A percentile compares a stretch with the other conserved stretches of the same genome.
phyloP scores from a whole-genome alignment of 1,140 invertebrate genomes.

The Calephelis nemesis region DNA sequence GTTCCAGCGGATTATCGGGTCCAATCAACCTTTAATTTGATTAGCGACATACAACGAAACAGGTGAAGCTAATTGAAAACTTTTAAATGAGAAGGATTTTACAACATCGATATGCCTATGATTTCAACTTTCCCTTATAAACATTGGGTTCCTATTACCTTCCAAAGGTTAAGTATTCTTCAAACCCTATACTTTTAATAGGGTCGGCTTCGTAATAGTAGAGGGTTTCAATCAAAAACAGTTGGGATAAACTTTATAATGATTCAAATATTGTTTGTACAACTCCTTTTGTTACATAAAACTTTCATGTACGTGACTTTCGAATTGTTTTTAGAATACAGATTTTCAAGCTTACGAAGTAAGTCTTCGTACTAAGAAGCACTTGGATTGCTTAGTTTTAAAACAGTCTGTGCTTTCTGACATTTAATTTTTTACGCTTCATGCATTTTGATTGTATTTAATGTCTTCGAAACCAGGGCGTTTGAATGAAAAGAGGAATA shows the following conservation, averaged over 20 bases:
- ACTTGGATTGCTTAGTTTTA: not conserved
- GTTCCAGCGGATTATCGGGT: too few species aligned
- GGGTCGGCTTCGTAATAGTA: not conserved
- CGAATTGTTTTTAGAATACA: conserved; percentile 2
- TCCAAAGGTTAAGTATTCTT: not conserved
- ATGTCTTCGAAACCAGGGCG: too few species aligned
- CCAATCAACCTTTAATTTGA: too few species aligned
- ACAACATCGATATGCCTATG: too few species aligned
- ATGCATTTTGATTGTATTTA: too few species aligned
- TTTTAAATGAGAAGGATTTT: too few species aligned
- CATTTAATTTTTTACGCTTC: too few species aligned
- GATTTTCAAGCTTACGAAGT: conserved; percentile 8
- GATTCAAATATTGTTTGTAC: conserved; percentile 15
- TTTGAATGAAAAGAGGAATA: too few species aligned
- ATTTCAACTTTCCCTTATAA: not conserved
- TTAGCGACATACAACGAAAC: too few species aligned
- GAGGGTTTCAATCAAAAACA: conserved; percentile 14
- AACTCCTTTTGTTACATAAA: conserved; percentile 14
- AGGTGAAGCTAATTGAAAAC: too few species aligned
- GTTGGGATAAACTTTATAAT: conserved; percentile 16
- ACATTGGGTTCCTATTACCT: not conserved
- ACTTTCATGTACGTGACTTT: conserved; percentile 11
- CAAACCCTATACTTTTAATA: conserved; percentile 1
- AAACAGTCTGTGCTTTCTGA: not conserved
- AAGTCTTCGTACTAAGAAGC: not conserved